Evolutionary conservation across 2,113 vertebrate genomes (phyloP).

Genomic region (Podarcis muralis): DNA sequence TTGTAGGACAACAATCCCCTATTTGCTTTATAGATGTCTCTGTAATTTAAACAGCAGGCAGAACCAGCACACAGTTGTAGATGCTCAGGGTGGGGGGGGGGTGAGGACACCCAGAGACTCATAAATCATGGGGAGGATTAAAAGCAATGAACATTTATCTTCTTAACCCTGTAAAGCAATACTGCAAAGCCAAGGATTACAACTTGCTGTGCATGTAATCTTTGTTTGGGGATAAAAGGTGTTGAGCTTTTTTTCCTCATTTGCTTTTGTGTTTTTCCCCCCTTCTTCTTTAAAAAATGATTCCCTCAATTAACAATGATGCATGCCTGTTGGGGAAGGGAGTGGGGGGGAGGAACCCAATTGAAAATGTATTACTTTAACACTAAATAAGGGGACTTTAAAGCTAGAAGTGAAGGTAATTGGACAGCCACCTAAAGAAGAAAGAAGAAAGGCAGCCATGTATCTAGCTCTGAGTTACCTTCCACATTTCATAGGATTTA

Average conservation of each 20-base stretch:
- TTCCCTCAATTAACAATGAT: slow-evolving; percentile 47
- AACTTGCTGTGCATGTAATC: slow-evolving; percentile 75
- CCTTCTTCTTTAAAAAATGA: slow-evolving; percentile 40
- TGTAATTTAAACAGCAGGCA: slow-evolving; percentile 75
- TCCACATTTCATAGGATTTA: background rate
- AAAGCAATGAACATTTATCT: slow-evolving; percentile 87
- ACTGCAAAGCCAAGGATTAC: slow-evolving; percentile 81
- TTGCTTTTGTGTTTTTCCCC: slow-evolving; percentile 26
- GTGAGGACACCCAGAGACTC: slow-evolving; percentile 71
- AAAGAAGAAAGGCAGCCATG: background rate
- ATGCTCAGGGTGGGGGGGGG: slow-evolving; percentile 68
- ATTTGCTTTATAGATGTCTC: slow-evolving; percentile 75
- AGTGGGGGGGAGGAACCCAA: background rate
- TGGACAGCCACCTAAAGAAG: background rate
- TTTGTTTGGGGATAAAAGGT: slow-evolving; percentile 70
- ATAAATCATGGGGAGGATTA: slow-evolving; percentile 88
- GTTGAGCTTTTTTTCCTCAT: slow-evolving; percentile 48
- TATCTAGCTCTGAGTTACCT: background rate
- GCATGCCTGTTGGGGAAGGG: slow-evolving; percentile 30
- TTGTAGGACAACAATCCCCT: slow-evolving; percentile 68
- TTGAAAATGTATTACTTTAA: slow-evolving; percentile 30
- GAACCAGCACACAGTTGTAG: slow-evolving; percentile 61
- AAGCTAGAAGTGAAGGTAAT: background rate
- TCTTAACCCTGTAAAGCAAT: slow-evolving; percentile 78
- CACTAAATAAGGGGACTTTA: slow-evolving; percentile 8